A percentile compares a stretch with the other conserved stretches of the same genome.
These are phyloP conservation scores for Sphaerophoria rueppellii DNA, from an alignment of 2,888 invertebrate genomes.

Conservation along the genomic window DNA sequence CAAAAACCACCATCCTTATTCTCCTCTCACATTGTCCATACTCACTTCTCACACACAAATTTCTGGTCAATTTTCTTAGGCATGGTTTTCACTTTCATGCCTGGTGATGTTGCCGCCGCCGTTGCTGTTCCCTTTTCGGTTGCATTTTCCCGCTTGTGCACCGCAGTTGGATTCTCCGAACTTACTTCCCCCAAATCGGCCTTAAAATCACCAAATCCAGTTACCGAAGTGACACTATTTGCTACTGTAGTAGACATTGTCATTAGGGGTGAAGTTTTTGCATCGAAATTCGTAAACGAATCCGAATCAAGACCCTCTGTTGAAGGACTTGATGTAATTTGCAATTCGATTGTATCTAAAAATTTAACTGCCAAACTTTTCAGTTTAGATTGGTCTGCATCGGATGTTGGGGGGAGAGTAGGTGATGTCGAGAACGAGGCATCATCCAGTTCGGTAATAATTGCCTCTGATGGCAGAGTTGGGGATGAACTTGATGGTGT, in stretches of 20 bases:
- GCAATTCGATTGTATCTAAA: slow-evolving; percentile 60
- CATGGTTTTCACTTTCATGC: slow-evolving; percentile 45
- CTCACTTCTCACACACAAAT: slow-evolving; percentile 61
- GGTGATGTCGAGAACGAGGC: not conserved
- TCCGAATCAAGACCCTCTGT: slow-evolving; percentile 17
- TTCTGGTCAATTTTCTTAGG: slow-evolving; percentile 51
- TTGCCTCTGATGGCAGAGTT: slow-evolving; percentile 16
- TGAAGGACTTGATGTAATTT: slow-evolving; percentile 16
- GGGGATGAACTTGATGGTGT: not conserved
- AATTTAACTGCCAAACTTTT: slow-evolving; percentile 74
- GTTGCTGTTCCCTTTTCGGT: slow-evolving; percentile 34
- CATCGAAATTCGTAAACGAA: not conserved
- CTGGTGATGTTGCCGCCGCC: not conserved
- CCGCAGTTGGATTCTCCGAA: slow-evolving; percentile 34
- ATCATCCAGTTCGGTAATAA: not conserved
- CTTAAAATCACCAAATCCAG: slow-evolving; percentile 56
- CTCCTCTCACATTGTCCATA: too few relatives aligned
- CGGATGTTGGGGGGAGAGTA: slow-evolving; percentile 70
- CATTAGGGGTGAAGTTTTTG: slow-evolving; percentile 2
- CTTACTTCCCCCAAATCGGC: slow-evolving; percentile 20
- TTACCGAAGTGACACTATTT: slow-evolving; percentile 20
- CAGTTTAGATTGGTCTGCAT: slow-evolving; percentile 67
- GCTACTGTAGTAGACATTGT: slow-evolving; percentile 30
- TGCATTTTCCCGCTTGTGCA: slow-evolving; percentile 58
- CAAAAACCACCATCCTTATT: not conserved